phyloP scores from a whole-genome alignment of 2,797 vertebrate genomes.

The Pelobates cultripes region DNA sequence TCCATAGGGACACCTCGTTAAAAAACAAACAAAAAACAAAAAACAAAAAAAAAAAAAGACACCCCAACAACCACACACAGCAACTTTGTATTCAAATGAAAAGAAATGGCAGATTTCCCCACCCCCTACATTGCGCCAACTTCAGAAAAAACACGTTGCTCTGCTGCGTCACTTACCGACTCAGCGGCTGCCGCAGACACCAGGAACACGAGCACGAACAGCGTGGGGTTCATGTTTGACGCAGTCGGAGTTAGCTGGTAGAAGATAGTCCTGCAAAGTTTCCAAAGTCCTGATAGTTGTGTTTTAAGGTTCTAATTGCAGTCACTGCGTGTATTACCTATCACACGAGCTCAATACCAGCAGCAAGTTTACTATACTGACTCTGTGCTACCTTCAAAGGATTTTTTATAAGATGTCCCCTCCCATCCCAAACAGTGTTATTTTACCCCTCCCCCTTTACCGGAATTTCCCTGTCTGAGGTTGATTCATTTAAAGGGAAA shows the following conservation, averaged over 20 bases:
- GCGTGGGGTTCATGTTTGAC: neutral
- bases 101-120: too few relatives aligned
- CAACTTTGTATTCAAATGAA: too few relatives aligned
- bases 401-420: slow-evolving; percentile 35
- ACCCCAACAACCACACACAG: too few relatives aligned
- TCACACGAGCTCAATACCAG: neutral
- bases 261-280: too few relatives aligned
- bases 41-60: too few relatives aligned
- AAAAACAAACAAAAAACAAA: too few relatives aligned
- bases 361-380: slow-evolving; percentile 4
- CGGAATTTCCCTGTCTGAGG: slow-evolving; percentile 49
- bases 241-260: neutral
- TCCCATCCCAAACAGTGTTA: slow-evolving; percentile 22
- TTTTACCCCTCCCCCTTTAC: slow-evolving; percentile 24
- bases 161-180: slow-evolving; percentile 35
- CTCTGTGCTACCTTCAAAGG: slow-evolving; percentile 42
- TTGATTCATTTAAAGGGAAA: slow-evolving; percentile 50
- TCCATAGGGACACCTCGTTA: neutral
- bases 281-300: neutral
- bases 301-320: neutral
- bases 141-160: too few relatives aligned
- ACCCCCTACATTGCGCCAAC: too few relatives aligned
- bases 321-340: neutral
- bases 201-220: neutral
- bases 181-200: neutral